Conservation (phyloP, 1,140 invertebrate genomes). For the Drosophila trapezifrons region DNA sequence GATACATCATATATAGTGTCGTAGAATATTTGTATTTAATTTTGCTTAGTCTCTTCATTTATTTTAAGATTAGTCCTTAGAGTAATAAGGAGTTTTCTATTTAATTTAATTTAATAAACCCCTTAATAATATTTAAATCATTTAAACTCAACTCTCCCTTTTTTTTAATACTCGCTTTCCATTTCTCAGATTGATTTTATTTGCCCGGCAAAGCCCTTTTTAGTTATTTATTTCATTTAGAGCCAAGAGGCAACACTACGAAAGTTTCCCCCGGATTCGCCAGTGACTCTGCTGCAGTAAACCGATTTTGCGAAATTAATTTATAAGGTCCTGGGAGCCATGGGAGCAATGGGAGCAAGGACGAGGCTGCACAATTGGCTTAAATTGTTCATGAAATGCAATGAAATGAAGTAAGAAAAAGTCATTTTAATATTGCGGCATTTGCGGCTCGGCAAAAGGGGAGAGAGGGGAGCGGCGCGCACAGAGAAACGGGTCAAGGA, state of each 20-base stretch:
- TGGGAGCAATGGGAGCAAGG: conserved; percentile 42
- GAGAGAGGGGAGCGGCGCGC: neutral
- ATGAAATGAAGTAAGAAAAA: conserved; percentile 81
- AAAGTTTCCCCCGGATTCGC: conserved; percentile 3
- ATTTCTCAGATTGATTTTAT: conserved; percentile 13
- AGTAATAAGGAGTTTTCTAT: no score
- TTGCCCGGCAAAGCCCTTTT: conserved; percentile 11
- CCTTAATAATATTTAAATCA: neutral
- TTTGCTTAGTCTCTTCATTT: no score
- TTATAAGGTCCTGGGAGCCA: conserved; percentile 64
- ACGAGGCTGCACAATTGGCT: conserved; percentile 69
- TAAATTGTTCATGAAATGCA: conserved; percentile 83
- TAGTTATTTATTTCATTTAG: conserved; percentile 48
- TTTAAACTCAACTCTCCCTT: neutral
- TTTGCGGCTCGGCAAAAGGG: conserved; percentile 40
- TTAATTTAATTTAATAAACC: neutral
- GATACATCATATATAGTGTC: no score
- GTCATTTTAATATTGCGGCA: conserved; percentile 79
- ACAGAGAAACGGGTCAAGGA: conserved; percentile 73
- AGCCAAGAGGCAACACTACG: neutral
- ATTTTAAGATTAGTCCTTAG: no score
- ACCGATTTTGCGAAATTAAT: conserved; percentile 72
- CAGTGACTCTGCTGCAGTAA: conserved; percentile 52
- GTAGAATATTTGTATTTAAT: no score
- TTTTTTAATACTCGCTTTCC: conserved; percentile 2